Percentiles rank a stretch among this genome's conserved stretches.
These are phyloP conservation scores for Aspiorhynchus laticeps DNA, from an alignment of 2,113 vertebrate genomes.

Conservation along the genomic window DNA sequence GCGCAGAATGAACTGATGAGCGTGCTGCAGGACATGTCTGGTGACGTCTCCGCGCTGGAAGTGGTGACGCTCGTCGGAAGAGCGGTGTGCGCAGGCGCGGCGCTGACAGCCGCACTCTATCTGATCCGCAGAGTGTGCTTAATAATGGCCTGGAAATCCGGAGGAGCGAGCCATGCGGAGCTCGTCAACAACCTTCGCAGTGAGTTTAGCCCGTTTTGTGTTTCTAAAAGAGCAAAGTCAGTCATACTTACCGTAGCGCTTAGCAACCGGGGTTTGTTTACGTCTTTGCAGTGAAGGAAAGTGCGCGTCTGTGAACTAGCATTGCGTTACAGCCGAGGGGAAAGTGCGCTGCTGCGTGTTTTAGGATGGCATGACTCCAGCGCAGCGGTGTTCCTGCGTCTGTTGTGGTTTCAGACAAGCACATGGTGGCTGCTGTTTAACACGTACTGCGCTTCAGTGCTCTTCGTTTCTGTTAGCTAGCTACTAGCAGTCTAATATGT, in stretches of 20 bases:
- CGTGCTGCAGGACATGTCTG: conserved; percentile 66
- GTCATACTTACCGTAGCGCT: no score
- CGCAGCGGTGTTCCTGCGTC: conserved; percentile 53
- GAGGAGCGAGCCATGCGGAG: conserved; percentile 94
- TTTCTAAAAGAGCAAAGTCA: neutral
- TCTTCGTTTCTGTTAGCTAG: neutral
- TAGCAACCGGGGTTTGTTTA: neutral
- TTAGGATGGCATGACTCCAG: neutral
- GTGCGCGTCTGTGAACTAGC: conserved; percentile 16
- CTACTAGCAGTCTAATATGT: neutral
- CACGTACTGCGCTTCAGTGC: neutral
- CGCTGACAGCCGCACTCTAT: conserved; percentile 93
- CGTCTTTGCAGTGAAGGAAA: neutral
- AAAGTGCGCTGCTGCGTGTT: neutral
- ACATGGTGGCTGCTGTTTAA: neutral
- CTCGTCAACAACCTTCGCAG: conserved; percentile 98
- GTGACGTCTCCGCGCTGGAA: conserved; percentile 83
- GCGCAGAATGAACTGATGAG: conserved; percentile 43
- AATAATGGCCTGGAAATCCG: conserved; percentile 98
- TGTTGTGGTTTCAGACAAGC: neutral
- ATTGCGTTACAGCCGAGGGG: neutral
- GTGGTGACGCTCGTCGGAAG: conserved; percentile 86
- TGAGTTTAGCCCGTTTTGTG: conserved; percentile 74
- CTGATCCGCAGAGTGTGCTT: conserved; percentile 90
- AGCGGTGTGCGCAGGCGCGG: conserved; percentile 91